Percentiles rank a stretch among this genome's conserved stretches.
These are phyloP conservation scores for Drosophila eohydei DNA, from an alignment of 2,888 invertebrate genomes.

Conservation along the genomic window DNA sequence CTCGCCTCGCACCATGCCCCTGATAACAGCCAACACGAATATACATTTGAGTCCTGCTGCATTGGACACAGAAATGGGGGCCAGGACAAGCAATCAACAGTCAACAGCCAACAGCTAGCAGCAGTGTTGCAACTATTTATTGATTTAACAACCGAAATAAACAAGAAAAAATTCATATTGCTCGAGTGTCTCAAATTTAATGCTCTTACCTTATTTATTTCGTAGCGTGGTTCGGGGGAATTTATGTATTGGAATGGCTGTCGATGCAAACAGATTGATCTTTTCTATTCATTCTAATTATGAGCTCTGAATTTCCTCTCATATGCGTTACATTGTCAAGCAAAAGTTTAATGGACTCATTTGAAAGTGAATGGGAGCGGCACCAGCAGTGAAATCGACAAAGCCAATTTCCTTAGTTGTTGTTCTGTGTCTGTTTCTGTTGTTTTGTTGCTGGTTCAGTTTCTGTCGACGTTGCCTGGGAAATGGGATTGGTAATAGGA, in stretches of 20 bases:
- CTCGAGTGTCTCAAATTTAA: background rate
- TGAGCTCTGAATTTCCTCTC: background rate
- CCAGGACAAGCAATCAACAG: slow-evolving; percentile 60
- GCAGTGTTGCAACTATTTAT: slow-evolving; percentile 67
- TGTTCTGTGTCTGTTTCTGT: slow-evolving; percentile 5
- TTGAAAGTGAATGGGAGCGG: background rate
- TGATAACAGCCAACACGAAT: slow-evolving; percentile 14
- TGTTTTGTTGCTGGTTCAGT: slow-evolving; percentile 8
- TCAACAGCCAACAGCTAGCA: slow-evolving; percentile 45
- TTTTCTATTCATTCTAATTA: background rate
- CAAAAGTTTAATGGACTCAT: background rate
- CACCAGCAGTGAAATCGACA: slow-evolving; percentile 37
- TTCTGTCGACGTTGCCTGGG: slow-evolving; percentile 45
- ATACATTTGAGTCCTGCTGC: slow-evolving; percentile 46
- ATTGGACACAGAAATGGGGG: slow-evolving; percentile 37
- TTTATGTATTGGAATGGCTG: background rate
- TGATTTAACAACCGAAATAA: slow-evolving; percentile 60
- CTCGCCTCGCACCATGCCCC: background rate
- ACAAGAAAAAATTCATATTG: background rate
- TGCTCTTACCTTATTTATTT: background rate
- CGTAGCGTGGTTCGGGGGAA: too few relatives aligned
- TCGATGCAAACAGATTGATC: background rate
- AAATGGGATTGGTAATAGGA: slow-evolving; percentile 58
- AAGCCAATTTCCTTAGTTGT: slow-evolving; percentile 52
- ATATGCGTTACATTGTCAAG: background rate